phyloP scores from a whole-genome alignment of 2,113 vertebrate species.

The Mirounga angustirostris region DNA sequence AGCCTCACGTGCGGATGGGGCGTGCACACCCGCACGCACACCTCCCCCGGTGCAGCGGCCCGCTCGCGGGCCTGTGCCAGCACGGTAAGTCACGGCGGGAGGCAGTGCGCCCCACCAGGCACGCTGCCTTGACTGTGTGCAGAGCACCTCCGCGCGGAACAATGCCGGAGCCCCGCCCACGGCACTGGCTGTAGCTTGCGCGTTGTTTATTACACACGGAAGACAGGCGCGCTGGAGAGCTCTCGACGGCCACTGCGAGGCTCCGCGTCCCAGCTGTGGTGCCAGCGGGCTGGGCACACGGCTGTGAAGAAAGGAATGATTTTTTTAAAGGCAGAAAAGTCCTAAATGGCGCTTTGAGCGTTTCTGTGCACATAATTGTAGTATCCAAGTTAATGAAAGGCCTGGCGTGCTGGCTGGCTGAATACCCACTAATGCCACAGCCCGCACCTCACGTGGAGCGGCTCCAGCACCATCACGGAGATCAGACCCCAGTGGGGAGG shows the following conservation, averaged over 20 bases:
- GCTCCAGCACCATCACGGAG: not conserved
- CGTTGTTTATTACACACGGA: rapidly evolving
- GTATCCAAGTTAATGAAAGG: slow-evolving; percentile 59
- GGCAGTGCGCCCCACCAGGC: not conserved
- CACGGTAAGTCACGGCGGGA: not conserved
- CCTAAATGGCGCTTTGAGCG: slow-evolving; percentile 62
- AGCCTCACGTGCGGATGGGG: rapidly evolving
- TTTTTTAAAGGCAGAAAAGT: slow-evolving; percentile 61
- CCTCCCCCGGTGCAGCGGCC: not conserved
- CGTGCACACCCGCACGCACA: rapidly evolving
- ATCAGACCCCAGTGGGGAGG: slow-evolving; percentile 17
- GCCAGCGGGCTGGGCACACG: not conserved
- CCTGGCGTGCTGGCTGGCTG: slow-evolving; percentile 54
- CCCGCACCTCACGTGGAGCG: not conserved
- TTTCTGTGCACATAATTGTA: slow-evolving; percentile 59
- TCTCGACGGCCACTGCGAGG: rapidly evolving
- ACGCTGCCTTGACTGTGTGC: not conserved
- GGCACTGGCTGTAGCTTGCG: rapidly evolving
- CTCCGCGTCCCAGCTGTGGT: not conserved
- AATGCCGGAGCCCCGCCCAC: not conserved
- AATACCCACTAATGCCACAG: not conserved
- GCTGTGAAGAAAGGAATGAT: not conserved
- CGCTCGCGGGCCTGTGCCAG: not conserved
- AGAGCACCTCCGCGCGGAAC: not conserved
- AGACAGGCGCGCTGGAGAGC: too few species aligned